A percentile compares a stretch with the other conserved stretches of the same genome.
These are phyloP conservation scores for Alouatta palliata DNA, from an alignment of 2,113 vertebrate genomes.

Conservation along the genomic window DNA sequence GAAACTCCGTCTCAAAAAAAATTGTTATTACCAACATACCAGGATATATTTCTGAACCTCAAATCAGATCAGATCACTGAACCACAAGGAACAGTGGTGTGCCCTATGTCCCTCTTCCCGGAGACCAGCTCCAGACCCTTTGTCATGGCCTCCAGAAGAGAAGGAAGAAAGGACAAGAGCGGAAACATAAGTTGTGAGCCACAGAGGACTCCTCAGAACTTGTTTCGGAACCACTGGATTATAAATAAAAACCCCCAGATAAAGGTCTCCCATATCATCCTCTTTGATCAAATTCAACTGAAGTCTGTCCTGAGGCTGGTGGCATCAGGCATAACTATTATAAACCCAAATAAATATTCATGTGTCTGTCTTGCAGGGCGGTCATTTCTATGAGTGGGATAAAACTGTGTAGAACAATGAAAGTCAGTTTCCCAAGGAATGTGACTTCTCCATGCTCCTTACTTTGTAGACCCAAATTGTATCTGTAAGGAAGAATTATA, in stretches of 20 bases:
- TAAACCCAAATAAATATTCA: background rate
- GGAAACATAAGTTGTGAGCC: too few species aligned
- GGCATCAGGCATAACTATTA: rapidly evolving
- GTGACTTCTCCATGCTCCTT: background rate
- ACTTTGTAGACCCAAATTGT: background rate
- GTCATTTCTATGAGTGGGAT: background rate
- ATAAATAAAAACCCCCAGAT: background rate
- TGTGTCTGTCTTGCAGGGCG: rapidly evolving
- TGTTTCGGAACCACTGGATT: background rate
- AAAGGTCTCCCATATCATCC: background rate
- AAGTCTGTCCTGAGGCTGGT: background rate
- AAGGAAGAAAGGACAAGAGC: background rate
- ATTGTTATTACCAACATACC: rapidly evolving
- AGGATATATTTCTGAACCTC: background rate
- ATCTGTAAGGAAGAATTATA: rapidly evolving
- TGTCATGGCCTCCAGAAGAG: background rate
- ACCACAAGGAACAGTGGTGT: background rate
- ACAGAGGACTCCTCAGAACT: background rate
- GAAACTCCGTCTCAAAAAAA: too few species aligned
- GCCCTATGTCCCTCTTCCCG: background rate
- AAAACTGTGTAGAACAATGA: too few species aligned
- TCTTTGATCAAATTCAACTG: background rate
- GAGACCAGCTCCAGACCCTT: too few species aligned
- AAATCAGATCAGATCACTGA: background rate
- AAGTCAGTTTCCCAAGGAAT: background rate